Conservation (phyloP, 1,140 invertebrate genomes). For the Pseudomyrmex pallidus region DNA sequence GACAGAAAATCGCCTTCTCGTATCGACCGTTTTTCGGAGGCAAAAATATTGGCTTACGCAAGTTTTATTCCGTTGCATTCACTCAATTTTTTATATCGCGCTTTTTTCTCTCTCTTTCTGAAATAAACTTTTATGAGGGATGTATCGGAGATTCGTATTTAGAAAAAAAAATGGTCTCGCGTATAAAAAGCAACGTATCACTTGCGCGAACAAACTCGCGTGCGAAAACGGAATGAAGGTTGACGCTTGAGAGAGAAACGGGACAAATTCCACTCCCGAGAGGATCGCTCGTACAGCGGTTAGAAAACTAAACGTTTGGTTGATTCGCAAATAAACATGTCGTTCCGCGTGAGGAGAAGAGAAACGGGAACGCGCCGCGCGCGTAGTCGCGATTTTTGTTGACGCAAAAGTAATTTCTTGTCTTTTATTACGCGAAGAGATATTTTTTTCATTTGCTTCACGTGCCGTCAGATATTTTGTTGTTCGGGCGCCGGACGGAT, state of each 20-base stretch:
- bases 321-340: slow-evolving; percentile 53
- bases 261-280: slow-evolving; percentile 20
- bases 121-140: too few species aligned
- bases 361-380: slow-evolving; percentile 18
- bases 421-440: slow-evolving; percentile 6
- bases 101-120: too few species aligned
- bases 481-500: neutral
- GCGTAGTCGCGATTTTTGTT: slow-evolving; percentile 1
- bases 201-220: neutral
- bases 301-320: slow-evolving; percentile 21
- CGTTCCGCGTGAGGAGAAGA: slow-evolving; percentile 52
- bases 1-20: neutral
- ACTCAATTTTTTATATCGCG: too few species aligned
- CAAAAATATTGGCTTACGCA: too few species aligned
- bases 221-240: neutral
- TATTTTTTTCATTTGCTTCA: slow-evolving; percentile 26
- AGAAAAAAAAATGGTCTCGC: neutral
- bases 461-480: neutral
- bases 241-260: neutral
- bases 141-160: too few species aligned
- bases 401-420: neutral
- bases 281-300: neutral
- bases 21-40: neutral
- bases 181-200: slow-evolving; percentile 1
- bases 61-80: too few species aligned